These are phyloP conservation scores for Ctenopoma kingsleyae DNA, from an alignment of 2,797 vertebrate genomes.

Conservation along the genomic window DNA sequence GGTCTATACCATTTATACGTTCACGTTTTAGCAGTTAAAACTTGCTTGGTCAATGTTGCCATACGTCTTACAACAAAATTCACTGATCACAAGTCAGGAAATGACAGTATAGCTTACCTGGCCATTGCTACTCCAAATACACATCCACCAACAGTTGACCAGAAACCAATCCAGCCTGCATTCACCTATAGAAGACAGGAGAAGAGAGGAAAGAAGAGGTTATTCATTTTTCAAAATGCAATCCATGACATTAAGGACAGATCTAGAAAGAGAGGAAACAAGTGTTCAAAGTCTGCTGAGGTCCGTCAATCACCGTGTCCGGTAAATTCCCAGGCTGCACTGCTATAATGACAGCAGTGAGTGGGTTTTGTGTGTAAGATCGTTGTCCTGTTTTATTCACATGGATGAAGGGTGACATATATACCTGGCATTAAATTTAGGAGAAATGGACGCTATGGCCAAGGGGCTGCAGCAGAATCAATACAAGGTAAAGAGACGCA, in stretches of 20 bases:
- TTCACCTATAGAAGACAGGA: conserved; percentile 86
- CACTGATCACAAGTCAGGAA: neutral
- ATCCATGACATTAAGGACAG: conserved; percentile 17
- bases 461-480: conserved; percentile 42
- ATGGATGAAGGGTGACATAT: conserved; percentile 18
- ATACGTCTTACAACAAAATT: neutral
- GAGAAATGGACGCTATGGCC: conserved; percentile 19
- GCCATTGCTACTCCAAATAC: conserved; percentile 96
- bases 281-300: conserved; percentile 38
- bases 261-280: conserved; percentile 24
- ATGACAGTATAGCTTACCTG: conserved; percentile 83
- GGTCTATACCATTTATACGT: neutral
- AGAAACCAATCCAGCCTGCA: conserved; percentile 99
- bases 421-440: conserved; percentile 40
- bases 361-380: conserved; percentile 4
- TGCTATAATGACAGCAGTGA: conserved; percentile 1
- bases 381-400: conserved; percentile 43
- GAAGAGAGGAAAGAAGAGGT: conserved; percentile 17
- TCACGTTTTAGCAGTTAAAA: neutral
- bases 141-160: conserved; percentile 95
- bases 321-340: conserved; percentile 23
- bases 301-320: conserved; percentile 55
- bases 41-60: neutral
- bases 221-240: conserved; percentile 38
- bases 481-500: conserved; percentile 31